phyloP scores from a whole-genome alignment of 53 echinoderm and acorn worm genomes.

The Paracentrotus lividus region DNA sequence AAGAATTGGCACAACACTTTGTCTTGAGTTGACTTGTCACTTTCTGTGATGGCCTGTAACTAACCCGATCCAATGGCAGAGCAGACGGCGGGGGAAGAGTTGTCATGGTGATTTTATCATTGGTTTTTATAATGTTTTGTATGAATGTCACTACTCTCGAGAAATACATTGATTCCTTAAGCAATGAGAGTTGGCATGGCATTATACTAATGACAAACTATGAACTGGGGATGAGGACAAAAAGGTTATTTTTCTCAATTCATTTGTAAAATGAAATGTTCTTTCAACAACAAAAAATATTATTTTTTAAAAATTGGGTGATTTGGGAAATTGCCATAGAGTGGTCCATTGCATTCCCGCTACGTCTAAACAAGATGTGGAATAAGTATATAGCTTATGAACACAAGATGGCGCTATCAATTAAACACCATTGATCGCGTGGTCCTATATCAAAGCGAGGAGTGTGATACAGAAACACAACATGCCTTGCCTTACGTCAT shows the following conservation, averaged over 20 bases:
- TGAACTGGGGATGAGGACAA: no score
- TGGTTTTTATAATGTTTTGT: background rate
- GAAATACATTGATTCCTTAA: background rate
- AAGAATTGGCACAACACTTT: background rate
- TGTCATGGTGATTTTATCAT: background rate
- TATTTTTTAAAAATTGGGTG: no score
- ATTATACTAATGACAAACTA: background rate
- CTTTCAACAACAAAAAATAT: background rate
- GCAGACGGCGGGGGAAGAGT: background rate
- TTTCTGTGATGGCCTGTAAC: conserved; percentile 10
- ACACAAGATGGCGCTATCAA: background rate
- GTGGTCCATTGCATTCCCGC: no score
- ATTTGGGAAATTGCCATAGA: no score
- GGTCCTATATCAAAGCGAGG: background rate
- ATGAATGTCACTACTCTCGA: background rate
- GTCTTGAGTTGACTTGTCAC: background rate
- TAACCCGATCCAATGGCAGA: background rate
- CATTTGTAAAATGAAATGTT: no score
- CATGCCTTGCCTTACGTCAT: no score
- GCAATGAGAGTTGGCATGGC: background rate
- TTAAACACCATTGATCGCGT: background rate
- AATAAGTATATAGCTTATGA: background rate
- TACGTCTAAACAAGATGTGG: background rate
- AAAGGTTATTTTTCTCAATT: no score
- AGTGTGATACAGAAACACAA: no score